Base-by-base conservation (phyloP, 1,140 invertebrate genomes). In the Macrostomum lignano region DNA sequence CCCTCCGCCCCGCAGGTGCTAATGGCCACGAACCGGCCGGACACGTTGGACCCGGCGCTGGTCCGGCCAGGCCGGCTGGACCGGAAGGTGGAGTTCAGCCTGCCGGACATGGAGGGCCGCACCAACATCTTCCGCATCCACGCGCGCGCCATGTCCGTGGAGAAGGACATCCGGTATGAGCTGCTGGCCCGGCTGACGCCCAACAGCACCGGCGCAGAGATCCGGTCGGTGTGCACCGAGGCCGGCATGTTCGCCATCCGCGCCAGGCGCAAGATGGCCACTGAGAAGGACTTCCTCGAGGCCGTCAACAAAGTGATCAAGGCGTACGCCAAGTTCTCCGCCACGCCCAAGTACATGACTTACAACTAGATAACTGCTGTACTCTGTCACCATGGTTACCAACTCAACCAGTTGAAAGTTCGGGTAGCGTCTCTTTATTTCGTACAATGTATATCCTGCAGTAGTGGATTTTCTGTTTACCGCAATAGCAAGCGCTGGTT, bases 221-320 rank as follows among this genome's bases (percentile, higher is more conserved):
- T 98, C 42, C 67, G 79, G 39, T 64, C 60, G 51, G 88, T 98
- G 9, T 98, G 91, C 51, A 98, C 91, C 3, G 91, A 98, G 57
- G 88, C 91, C 36, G 91, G 91, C 1, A 96, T 98, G 88, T 96
- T 93, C 61, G 88, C 88, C 0, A 96, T 98, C 49, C 67, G 91
- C 42, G 86, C 88, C 3, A 66, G 88, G 21, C 72, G 88, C 46
- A 98, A 98, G 62, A 81, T 98, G 25, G 88, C 88, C 9, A 96
- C 86, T 0, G 91, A 98, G 55, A 98, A 98, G 61, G 91, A 98
- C 49, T 98, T 98, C 65, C 64, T 98, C n/a, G 86, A 98, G 59
- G 91, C 91, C 2, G 82, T 98, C 31, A 93, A 94, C 61, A 98
- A 98, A 64, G 91, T 98, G 45, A 96, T 98, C 50, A 98, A 98